Conservation (phyloP, 1,140 invertebrate genomes). For the Aphidius ervi region DNA sequence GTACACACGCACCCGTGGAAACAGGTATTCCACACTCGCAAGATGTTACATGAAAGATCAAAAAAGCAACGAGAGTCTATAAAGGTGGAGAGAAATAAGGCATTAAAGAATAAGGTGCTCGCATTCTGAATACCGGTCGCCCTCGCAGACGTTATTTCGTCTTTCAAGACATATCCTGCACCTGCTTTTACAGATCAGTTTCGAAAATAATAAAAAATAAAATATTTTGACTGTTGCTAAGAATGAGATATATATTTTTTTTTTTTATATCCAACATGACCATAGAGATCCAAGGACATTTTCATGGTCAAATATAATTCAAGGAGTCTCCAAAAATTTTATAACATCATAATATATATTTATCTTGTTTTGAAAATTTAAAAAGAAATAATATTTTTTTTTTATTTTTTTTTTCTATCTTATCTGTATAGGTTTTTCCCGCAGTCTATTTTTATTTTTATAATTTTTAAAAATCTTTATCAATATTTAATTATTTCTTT, state of each 20-base stretch:
- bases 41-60: slow-evolving; percentile 30
- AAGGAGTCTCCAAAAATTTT: neutral
- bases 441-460: too few species aligned
- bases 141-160: slow-evolving; percentile 4
- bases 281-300: neutral
- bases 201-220: too few species aligned
- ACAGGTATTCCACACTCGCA: slow-evolving; percentile 35
- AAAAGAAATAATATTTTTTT: too few species aligned
- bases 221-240: too few species aligned
- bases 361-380: too few species aligned
- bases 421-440: too few species aligned
- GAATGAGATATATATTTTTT: too few species aligned
- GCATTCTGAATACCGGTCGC: slow-evolving; percentile 21
- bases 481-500: too few species aligned
- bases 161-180: neutral
- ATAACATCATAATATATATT: too few species aligned
- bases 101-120: slow-evolving; percentile 23
- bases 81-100: neutral
- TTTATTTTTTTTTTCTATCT: too few species aligned
- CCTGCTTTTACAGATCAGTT: neutral
- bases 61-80: slow-evolving; percentile 10
- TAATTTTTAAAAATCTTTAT: too few species aligned
- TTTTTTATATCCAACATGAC: too few species aligned
- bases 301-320: neutral
- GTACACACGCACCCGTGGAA: slow-evolving; percentile 19